Evolutionary conservation across 37 sponge, comb jelly and placozoan genomes (phyloP).

Genomic region (Axinella damicornis): DNA sequence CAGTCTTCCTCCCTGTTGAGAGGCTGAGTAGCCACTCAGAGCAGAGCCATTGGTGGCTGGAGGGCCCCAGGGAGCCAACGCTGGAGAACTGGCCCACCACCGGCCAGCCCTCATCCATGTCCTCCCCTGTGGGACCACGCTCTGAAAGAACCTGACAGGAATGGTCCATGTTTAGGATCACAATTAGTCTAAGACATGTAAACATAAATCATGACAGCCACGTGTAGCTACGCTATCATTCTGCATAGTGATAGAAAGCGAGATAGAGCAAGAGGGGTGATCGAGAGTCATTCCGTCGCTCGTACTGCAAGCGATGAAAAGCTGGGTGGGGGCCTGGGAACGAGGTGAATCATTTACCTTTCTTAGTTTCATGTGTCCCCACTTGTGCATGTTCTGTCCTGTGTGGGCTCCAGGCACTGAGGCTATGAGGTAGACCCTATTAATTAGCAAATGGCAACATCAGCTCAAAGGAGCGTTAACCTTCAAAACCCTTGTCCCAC

Average conservation of each 20-base stretch:
- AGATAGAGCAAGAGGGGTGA: no score
- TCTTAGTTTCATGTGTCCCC: constrained; percentile 92
- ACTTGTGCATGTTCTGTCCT: constrained; percentile 64
- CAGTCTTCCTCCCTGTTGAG: not conserved
- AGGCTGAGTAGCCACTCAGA: constrained; percentile 78
- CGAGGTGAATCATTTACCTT: constrained; percentile 17
- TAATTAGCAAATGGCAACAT: not conserved
- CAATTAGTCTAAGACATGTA: no score
- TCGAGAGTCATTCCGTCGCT: no score
- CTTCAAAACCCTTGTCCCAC: no score
- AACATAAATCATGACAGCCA: no score
- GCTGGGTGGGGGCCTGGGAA: no score
- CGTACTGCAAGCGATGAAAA: not conserved
- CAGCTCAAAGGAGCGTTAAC: no score
- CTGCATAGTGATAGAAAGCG: no score
- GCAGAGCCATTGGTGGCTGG: constrained; percentile 69
- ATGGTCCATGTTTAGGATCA: no score
- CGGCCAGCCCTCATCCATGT: constrained; percentile 72
- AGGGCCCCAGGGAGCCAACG: constrained; percentile 89
- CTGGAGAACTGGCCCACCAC: constrained; percentile 93
- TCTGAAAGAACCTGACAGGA: constrained; percentile 50
- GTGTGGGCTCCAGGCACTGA: constrained; percentile 91
- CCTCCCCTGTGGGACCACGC: constrained; percentile 2
- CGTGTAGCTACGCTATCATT: no score
- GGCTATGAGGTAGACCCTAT: constrained; percentile 79